Evolutionary conservation across 2,888 invertebrate species (phyloP), one percentile per base, ranked within the genome.

Genomic region (Strigamia crassipes): DNA sequence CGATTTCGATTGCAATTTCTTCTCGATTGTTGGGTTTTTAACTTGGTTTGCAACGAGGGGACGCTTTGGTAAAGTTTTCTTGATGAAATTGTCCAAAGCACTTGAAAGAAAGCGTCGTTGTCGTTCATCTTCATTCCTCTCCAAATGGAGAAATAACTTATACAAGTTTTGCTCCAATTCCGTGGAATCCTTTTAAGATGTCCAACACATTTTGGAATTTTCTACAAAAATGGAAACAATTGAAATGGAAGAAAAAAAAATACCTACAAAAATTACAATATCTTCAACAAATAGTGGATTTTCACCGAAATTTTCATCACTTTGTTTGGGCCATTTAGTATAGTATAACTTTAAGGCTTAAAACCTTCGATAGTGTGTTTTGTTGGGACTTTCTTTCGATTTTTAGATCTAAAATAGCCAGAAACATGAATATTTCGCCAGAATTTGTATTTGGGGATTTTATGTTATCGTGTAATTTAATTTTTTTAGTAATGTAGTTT

Each of bases 61-160:
- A 73, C 73, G 27, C 73, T 73, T 73, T 73, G 23, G 73, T 73
- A 31, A 73, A 73, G 13, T 73, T 73, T 73, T 73, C 73, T 27
- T 31, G 73, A 73, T 73, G 73, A 73, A 73, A 73, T 73, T 73
- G 73, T 73, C 73, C 73, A 73, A 73, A 73, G 73, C 73, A 73
- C 73, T 73, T n/a, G 73, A n/a, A 73, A 31, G 31, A 73, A 73
- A 73, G n/a, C 56, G 56, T 46, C 56, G 56, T 46, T 23, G 61
- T 31, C 73, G 73, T 73, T 27, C 73, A 73, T 73, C 73, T 73
- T 73, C 73, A 73, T 73, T 73, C 27, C n/a, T 31, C 73, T 2
- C 27, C 31, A 73, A 73, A 73, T 73, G 73, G 73, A n/a, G 73
- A 73, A 73, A 73, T 73, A 73, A 23, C 73, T 31, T 31, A 13